Evolutionary conservation across 2,113 vertebrate species (phyloP), one percentile per base, ranked within the genome.

Genomic region (Dicerorhinus sumatrensis): DNA sequence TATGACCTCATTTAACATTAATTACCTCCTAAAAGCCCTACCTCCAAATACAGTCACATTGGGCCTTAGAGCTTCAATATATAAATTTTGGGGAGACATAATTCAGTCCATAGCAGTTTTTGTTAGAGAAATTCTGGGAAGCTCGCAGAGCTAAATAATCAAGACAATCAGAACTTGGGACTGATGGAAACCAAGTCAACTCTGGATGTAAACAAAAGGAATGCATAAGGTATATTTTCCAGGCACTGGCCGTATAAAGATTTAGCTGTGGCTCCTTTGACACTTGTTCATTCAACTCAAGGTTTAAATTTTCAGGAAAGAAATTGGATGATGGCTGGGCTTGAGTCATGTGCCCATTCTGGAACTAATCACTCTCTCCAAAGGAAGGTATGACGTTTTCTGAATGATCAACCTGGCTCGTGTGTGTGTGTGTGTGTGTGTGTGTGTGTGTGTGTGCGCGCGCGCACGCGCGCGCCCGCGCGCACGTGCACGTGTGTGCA

Each of bases 91-190:
- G 39, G 9, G 12, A 36, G 29, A 82, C 12, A 73, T 6, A 72
- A 31, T 82, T 77, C 16, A 95, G 25, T 42, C 27, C 39, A 36
- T 10, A 51, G 25, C 36, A 72, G n/a, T 63, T 89, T 70, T 67
- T 91, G 54, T 72, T 94, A 80, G 54, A 86, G 29, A 85, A 76
- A 86, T 89, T 21, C 54, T 91, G 27, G 65, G 42, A 88, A 7
- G 4, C 13, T 94, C 72, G 67, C 67, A 85, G 65, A 93, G 33
- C 27, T 39, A 42, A 94, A 76, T 88, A 81, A 69, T 84, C 7
- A 94, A 91, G 29, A 72, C 9, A 70, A 36, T 85, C 11, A 73
- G 86, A 98, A 95, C 14, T 86, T 90, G 63, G 31, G 31, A 58
- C 46, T 31, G 58, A 51, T 42, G 31, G 56, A 82, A 97, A 84